Conservation (phyloP, 2,888 invertebrate species). For the Maniola hyperantus region DNA sequence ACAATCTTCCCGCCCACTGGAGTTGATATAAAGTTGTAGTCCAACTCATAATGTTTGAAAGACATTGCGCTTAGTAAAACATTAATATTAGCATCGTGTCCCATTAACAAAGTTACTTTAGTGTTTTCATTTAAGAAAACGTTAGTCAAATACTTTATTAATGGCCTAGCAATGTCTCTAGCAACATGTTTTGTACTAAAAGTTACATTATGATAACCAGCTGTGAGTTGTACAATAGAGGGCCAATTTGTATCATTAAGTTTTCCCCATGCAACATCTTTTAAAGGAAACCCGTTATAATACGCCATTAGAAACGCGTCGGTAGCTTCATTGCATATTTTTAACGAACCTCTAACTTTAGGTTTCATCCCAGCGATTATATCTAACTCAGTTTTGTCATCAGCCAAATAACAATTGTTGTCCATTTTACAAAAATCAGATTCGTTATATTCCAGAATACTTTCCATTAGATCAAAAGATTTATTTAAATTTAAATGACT, state of each 20-base stretch:
- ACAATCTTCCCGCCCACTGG: slow-evolving; percentile 71
- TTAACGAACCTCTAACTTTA: slow-evolving; percentile 62
- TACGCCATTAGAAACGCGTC: slow-evolving; percentile 73
- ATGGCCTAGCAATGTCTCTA: slow-evolving; percentile 60
- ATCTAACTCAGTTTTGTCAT: slow-evolving; percentile 53
- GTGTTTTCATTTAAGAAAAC: slow-evolving; percentile 51
- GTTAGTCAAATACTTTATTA: slow-evolving; percentile 56
- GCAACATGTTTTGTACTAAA: slow-evolving; percentile 65
- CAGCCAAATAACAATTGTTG: slow-evolving; percentile 57
- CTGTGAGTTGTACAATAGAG: slow-evolving; percentile 53
- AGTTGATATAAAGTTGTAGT: slow-evolving; percentile 56
- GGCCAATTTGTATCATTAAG: slow-evolving; percentile 53
- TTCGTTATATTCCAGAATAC: slow-evolving; percentile 62
- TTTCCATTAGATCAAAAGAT: slow-evolving; percentile 54
- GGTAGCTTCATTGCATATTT: slow-evolving; percentile 63
- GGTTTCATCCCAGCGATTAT: slow-evolving; percentile 58
- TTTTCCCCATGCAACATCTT: slow-evolving; percentile 68
- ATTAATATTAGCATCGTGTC: slow-evolving; percentile 71
- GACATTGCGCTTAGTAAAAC: slow-evolving; percentile 58
- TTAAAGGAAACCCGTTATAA: slow-evolving; percentile 61
- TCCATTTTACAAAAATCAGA: slow-evolving; percentile 57
- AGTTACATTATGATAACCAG: slow-evolving; percentile 63
- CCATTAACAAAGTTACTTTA: slow-evolving; percentile 64
- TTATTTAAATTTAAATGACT: slow-evolving; percentile 53
- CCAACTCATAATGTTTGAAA: slow-evolving; percentile 55